Conservation (phyloP, 2,888 invertebrate genomes). For the Leucoptera coffeella region DNA sequence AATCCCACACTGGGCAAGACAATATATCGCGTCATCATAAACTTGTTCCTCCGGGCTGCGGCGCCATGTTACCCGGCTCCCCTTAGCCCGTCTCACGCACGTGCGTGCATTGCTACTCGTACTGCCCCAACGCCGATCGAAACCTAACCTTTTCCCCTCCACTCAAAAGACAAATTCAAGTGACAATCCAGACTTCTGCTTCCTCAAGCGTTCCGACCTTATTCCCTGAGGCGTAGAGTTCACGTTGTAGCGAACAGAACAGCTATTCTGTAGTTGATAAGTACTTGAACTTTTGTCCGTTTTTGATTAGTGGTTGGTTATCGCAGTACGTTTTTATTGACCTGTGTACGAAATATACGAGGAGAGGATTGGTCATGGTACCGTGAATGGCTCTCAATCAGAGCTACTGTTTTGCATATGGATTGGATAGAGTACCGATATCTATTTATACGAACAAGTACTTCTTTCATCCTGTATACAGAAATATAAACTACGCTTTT, state of each 20-base stretch:
- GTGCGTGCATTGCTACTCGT: conserved; percentile 33
- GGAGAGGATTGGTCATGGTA: not conserved
- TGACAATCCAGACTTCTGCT: conserved; percentile 30
- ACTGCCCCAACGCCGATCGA: conserved; percentile 11
- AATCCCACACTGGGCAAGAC: conserved; percentile 43
- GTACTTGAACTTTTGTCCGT: conserved; percentile 45
- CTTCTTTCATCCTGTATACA: too few species aligned
- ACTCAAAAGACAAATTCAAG: conserved; percentile 13
- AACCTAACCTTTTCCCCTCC: conserved; percentile 10
- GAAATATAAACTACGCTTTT: too few species aligned
- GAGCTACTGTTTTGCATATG: too few species aligned
- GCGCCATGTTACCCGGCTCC: conserved; percentile 12
- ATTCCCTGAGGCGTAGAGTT: conserved; percentile 29
- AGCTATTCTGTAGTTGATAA: conserved; percentile 25
- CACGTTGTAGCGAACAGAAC: too few species aligned
- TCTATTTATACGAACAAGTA: too few species aligned
- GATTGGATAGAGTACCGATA: too few species aligned
- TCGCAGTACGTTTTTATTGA: conserved; percentile 24
- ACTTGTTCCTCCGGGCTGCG: conserved; percentile 20
- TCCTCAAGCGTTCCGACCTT: conserved; percentile 18
- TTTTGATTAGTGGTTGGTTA: conserved; percentile 41
- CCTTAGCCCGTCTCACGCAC: conserved; percentile 23
- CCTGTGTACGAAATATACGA: conserved; percentile 13
- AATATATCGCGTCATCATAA: conserved; percentile 42
- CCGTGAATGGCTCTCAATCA: too few species aligned